Conservation (phyloP, 1,140 invertebrate genomes). For the Reticulitermes speratus region DNA sequence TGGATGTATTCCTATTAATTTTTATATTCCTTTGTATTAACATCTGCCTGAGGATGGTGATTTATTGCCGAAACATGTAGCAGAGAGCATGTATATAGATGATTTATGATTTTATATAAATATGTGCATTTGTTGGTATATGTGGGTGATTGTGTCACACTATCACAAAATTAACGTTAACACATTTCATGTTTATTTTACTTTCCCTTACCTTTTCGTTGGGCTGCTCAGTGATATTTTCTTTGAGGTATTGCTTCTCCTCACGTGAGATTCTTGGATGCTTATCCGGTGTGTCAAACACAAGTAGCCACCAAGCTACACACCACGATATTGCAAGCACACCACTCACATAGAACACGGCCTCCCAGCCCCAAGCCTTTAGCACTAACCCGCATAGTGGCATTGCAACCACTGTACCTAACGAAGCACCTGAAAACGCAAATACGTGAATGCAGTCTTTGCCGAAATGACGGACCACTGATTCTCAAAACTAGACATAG, state of each 20-base stretch:
- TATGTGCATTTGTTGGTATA: too few relatives aligned
- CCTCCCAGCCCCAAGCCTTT: constrained; percentile 27
- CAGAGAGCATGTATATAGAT: too few relatives aligned
- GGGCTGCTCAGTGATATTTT: not conserved
- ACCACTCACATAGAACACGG: constrained; percentile 57
- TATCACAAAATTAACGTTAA: too few relatives aligned
- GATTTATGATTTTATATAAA: too few relatives aligned
- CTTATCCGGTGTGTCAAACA: constrained; percentile 51
- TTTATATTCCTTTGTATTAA: too few relatives aligned
- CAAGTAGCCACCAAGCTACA: constrained; percentile 38
- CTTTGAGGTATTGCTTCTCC: constrained; percentile 53
- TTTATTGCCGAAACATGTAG: too few relatives aligned
- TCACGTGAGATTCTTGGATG: constrained; percentile 53
- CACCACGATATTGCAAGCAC: constrained; percentile 61
- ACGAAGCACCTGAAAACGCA: constrained; percentile 24
- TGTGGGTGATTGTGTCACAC: too few relatives aligned
- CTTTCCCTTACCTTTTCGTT: not conserved
- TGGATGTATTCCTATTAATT: too few relatives aligned
- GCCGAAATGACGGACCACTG: not conserved
- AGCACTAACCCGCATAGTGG: constrained; percentile 27
- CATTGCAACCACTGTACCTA: constrained; percentile 23
- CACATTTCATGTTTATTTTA: too few relatives aligned
- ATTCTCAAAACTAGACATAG: too few relatives aligned
- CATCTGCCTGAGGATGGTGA: too few relatives aligned
- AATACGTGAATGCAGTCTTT: not conserved